phyloP scores from a whole-genome alignment of 2,113 vertebrate species.

The Oreochromis spilurus region DNA sequence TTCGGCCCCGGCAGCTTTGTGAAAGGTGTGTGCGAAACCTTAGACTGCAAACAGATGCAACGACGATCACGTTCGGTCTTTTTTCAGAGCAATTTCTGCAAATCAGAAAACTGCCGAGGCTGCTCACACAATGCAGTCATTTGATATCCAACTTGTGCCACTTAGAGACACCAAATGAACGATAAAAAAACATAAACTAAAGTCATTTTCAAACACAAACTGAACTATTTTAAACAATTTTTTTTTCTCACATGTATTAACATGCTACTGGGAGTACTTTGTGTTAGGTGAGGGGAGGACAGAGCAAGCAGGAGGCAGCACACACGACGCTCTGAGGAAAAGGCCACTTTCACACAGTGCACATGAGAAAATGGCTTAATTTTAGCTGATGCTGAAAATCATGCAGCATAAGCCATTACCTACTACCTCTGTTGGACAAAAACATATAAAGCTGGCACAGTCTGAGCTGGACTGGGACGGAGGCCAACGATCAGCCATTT shows the following conservation, averaged over 20 bases:
- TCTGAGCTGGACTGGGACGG: neutral
- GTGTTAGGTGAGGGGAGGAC: neutral
- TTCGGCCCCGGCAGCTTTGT: neutral
- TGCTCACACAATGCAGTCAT: neutral
- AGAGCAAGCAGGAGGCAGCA: neutral
- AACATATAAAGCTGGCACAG: neutral
- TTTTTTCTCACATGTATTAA: neutral
- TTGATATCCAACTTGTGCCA: neutral
- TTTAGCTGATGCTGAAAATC: neutral
- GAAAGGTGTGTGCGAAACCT: neutral
- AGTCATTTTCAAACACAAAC: neutral
- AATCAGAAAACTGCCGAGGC: neutral
- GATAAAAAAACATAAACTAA: rapidly evolving
- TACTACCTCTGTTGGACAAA: neutral
- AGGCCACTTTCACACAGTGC: neutral
- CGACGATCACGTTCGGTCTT: neutral
- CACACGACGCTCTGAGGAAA: neutral
- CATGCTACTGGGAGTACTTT: neutral
- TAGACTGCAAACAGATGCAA: neutral
- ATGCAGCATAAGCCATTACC: neutral
- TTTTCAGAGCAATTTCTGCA: neutral
- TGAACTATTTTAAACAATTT: neutral
- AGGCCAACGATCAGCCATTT: constrained; percentile 9
- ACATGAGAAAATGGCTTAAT: neutral
- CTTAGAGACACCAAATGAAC: neutral